Evolutionary conservation across 2,888 invertebrate species (phyloP).

Genomic region (Charanyca ferruginea): DNA sequence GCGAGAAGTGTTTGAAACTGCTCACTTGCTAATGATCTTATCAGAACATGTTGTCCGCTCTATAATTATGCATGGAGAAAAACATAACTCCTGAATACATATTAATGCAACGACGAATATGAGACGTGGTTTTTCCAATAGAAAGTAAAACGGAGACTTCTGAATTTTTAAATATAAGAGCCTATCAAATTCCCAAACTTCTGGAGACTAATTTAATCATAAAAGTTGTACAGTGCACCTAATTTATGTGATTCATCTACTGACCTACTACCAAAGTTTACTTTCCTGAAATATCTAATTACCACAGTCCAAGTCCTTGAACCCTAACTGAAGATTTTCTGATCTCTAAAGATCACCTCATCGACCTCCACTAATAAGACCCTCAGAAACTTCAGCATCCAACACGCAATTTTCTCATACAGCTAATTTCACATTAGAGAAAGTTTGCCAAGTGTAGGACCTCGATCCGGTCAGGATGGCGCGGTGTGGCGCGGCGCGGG

Average conservation of each 20-base stretch:
- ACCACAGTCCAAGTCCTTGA: too few relatives aligned
- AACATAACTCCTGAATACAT: neutral
- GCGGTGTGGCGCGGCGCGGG: conserved; percentile 47
- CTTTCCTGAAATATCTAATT: neutral
- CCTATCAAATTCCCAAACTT: neutral
- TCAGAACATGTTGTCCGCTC: neutral
- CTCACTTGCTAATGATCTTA: conserved; percentile 3
- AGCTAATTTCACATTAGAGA: conserved; percentile 68
- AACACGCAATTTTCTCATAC: conserved; percentile 62
- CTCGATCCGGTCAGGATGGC: conserved; percentile 64
- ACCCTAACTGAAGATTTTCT: neutral
- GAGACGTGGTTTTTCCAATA: too few relatives aligned
- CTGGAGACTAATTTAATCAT: too few relatives aligned
- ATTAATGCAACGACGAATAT: too few relatives aligned
- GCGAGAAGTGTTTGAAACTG: conserved; percentile 5
- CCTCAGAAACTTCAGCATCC: conserved; percentile 40
- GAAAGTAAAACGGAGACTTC: too few relatives aligned
- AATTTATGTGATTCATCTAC: neutral
- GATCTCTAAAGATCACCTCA: conserved; percentile 16
- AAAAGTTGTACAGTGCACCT: neutral
- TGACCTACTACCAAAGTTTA: conserved; percentile 5
- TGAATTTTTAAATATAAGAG: too few relatives aligned
- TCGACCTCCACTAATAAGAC: conserved; percentile 33
- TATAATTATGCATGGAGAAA: neutral
- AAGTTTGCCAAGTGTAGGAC: conserved; percentile 63